These are phyloP conservation scores for Watsonalla cultraria DNA, from an alignment of 2,888 invertebrate genomes.

Conservation along the genomic window DNA sequence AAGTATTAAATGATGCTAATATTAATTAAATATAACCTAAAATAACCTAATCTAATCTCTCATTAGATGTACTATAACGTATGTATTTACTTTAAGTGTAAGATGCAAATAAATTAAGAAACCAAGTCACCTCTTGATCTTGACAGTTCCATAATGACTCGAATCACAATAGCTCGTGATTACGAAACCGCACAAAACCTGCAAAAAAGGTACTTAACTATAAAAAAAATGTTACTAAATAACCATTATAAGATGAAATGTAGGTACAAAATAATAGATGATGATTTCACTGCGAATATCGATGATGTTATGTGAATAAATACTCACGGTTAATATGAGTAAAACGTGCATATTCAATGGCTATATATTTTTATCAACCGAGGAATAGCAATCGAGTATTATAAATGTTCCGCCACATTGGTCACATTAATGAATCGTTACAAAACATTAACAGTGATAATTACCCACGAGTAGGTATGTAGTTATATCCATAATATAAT, in stretches of 20 bases:
- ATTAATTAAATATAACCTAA: too few species aligned
- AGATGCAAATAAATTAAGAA: neutral
- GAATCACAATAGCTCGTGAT: neutral
- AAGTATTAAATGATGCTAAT: too few species aligned
- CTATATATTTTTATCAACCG: neutral
- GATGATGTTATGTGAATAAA: too few species aligned
- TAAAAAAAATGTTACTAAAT: neutral
- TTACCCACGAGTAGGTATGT: too few species aligned
- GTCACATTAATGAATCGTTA: neutral
- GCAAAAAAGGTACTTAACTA: neutral
- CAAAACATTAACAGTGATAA: neutral
- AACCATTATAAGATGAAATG: neutral
- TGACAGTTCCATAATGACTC: neutral
- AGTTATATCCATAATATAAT: too few species aligned
- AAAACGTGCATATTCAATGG: neutral
- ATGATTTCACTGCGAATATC: neutral
- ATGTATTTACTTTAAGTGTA: neutral
- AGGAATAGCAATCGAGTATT: neutral
- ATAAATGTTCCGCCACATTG: neutral
- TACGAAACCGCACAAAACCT: conserved; percentile 2
- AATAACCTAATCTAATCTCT: too few species aligned
- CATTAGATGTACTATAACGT: too few species aligned
- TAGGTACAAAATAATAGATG: neutral
- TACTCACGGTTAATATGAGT: neutral
- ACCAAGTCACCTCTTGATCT: neutral